These are phyloP conservation scores for Sesia apiformis DNA, from an alignment of 2,888 invertebrate genomes.

Conservation along the genomic window DNA sequence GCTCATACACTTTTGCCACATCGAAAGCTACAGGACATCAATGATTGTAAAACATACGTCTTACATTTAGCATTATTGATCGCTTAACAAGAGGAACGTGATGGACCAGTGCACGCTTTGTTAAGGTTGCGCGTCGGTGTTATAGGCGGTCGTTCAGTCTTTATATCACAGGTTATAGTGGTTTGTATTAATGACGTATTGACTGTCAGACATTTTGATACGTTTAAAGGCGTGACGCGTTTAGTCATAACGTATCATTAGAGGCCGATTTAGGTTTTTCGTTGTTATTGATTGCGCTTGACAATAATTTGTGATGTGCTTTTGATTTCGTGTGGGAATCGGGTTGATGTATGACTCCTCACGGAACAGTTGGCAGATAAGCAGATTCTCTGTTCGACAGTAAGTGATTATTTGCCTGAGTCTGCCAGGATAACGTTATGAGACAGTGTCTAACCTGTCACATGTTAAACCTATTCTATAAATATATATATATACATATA, in stretches of 20 bases:
- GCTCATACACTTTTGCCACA: neutral
- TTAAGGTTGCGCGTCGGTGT: slow-evolving; percentile 29
- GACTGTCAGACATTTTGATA: slow-evolving; percentile 42
- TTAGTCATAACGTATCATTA: slow-evolving; percentile 55
- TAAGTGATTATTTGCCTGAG: too few species aligned
- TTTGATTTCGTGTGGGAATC: slow-evolving; percentile 38
- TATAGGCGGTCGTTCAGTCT: slow-evolving; percentile 16
- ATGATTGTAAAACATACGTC: too few species aligned
- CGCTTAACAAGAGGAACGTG: neutral
- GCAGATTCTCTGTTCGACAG: neutral
- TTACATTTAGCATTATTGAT: neutral
- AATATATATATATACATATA: too few species aligned
- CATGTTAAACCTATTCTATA: too few species aligned
- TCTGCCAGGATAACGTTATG: too few species aligned
- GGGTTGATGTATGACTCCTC: slow-evolving; percentile 14
- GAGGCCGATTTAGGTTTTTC: slow-evolving; percentile 38
- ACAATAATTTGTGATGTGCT: slow-evolving; percentile 43
- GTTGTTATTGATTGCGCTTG: slow-evolving; percentile 52
- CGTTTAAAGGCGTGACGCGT: slow-evolving; percentile 43
- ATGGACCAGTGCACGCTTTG: neutral
- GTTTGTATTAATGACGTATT: slow-evolving; percentile 55
- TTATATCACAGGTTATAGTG: slow-evolving; percentile 32
- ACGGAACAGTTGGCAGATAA: neutral
- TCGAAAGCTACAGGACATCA: too few species aligned
- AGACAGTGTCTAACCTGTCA: too few species aligned